Evolutionary conservation across 2,797 vertebrate genomes (phyloP), one percentile per base, ranked within the genome.

Genomic region (Synanceia verrucosa): DNA sequence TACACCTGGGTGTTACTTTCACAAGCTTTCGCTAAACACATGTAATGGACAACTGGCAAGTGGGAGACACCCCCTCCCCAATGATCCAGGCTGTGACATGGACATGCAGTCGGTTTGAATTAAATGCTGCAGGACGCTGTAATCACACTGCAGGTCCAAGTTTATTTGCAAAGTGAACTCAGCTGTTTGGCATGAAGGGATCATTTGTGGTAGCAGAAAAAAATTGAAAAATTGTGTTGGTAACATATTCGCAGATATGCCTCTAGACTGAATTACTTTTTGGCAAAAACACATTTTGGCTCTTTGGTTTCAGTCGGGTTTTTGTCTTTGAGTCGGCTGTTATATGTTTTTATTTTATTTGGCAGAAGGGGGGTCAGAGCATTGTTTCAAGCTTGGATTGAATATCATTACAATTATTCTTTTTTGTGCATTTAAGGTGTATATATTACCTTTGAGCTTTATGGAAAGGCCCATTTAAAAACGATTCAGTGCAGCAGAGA

Each of bases 1-100:
- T 73, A 86, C 89, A 91, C 90, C 87, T 61, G 58, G 81, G 83
- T 81, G 90, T 60, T 53, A 89, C 85, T 91, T 91, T 87, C 80
- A 91, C 90, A 74, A 78, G 85, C 73, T 67, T 86, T 73, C 21
- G 80, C 84, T 78, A 86, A 92, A 93, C 88, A 85, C 73, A 73
- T 85, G 82, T 80, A 89, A 87, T 76, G 83, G 79, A 91, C 86
- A 91, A 87, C 81, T 89, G 87, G 89, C 82, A 71, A 57, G 41
- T 59, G 60, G 62, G 70, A 52, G 61, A 81, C 21, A 12, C 29
- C 39, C 18, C 13, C 51, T 4, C 1, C 34, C 26, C 36, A 26
- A 44, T 24, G 24, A 73, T 77, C 61, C 56, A 5, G 62, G n/a
- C 43, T 10, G 26, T 18, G 60, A 52, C 56, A 51, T 55, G 16